These are phyloP conservation scores for Enteromius treurensis DNA, from an alignment of 2,797 vertebrate genomes.

Conservation along the genomic window DNA sequence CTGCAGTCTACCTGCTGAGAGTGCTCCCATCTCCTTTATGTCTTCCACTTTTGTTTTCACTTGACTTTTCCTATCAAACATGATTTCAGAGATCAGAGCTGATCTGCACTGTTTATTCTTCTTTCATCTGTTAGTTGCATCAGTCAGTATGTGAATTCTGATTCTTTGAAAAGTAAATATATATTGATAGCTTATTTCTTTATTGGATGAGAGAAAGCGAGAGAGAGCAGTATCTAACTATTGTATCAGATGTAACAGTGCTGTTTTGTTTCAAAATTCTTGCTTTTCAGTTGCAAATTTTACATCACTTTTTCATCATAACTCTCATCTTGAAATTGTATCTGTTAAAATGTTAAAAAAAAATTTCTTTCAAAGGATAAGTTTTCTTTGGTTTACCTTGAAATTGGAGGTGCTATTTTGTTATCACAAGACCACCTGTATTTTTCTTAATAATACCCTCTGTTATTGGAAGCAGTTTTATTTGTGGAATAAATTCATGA, in stretches of 20 bases:
- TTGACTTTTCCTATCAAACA: constrained; percentile 28
- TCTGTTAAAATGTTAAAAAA: background rate
- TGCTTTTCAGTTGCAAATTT: background rate
- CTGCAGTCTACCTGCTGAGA: constrained; percentile 27
- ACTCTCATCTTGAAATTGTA: background rate
- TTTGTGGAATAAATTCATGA: background rate
- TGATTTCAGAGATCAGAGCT: constrained; percentile 18
- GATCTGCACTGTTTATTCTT: constrained; percentile 16
- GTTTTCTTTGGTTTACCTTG: background rate
- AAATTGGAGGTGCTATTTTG: background rate
- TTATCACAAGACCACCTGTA: background rate
- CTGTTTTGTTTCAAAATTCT: background rate
- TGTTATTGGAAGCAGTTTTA: background rate
- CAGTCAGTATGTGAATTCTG: background rate
- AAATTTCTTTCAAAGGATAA: background rate
- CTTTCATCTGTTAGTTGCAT: constrained; percentile 22
- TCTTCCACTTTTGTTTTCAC: constrained; percentile 21
- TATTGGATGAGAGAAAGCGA: background rate
- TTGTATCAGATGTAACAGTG: background rate
- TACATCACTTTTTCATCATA: constrained; percentile 9
- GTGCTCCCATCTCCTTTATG: background rate
- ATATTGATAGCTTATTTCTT: constrained; percentile 19
- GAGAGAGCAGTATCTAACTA: background rate
- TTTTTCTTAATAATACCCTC: background rate
- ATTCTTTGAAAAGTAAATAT: background rate